Base-by-base conservation (phyloP, 2,888 invertebrate genomes). In the Hermaeophaga mercurialis region DNA sequence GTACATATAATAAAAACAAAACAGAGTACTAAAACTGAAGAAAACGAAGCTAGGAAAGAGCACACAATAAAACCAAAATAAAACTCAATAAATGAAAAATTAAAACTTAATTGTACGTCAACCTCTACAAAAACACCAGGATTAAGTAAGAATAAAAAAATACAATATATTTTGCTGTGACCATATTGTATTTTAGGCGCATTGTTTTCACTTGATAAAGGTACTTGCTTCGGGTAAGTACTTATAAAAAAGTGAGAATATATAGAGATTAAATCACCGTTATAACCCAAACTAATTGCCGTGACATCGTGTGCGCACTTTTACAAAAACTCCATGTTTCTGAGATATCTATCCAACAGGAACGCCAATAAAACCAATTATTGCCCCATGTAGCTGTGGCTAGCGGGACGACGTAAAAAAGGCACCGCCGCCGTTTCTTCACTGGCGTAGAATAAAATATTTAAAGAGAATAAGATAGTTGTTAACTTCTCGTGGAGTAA, bases 231-330 rank as follows among this genome's bases (percentile, higher is more conserved):
- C 12, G 9, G 28, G 8, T 28, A 28, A 6, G 28, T 9, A 11
- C 12, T 28, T 6, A 28, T 18, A 39, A 19, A 39, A 22, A 9
- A 39, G 39, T 22, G 39, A 39, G 39, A 24, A 43, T 11, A 26
- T 43, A 24, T 43, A 11, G 12, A 24, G 41, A 49, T 49, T 49
- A 19, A 41, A 31, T 41, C 19, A 49, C 41, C 31, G 41, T 49
- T 49, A 31, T 39, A 49, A 49, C 39, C 47, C 49, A 41, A 49
- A 49, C 49, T 49, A 49, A 49, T 49, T 49, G 49, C 49, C 49
- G 49, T 31, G 41, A 49, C 49, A 41, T 49, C 49, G 49, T 49
- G 31, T 41, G 49, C 28, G 49, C 31, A 17, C 39, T 28, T 49
- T 49, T 19, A 41, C 49, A 22, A 48, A 48, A 48, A 39, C 38